Evolutionary conservation across 2,888 invertebrate species (phyloP).

Genomic region (Drosophila rellima): DNA sequence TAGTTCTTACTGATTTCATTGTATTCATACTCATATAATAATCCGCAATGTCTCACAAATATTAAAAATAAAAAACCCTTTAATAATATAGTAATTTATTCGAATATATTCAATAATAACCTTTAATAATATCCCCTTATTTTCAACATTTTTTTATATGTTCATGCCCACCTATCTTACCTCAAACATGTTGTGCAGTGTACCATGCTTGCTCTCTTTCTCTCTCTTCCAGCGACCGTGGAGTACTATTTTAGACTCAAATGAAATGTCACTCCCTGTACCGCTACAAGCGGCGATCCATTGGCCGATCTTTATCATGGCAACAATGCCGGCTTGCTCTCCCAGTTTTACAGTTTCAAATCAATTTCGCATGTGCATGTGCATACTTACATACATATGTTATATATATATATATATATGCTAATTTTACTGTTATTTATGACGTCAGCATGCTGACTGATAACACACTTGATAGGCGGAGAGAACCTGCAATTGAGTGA

Average conservation of each 20-base stretch:
- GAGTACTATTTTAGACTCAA: conserved; percentile 12
- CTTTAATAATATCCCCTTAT: not conserved
- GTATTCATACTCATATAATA: no score
- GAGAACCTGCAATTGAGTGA: conserved; percentile 23
- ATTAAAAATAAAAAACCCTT: no score
- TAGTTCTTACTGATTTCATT: no score
- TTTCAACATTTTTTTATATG: not conserved
- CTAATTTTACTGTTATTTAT: conserved; percentile 59
- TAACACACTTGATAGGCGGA: conserved; percentile 37
- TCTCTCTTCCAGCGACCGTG: conserved; percentile 4
- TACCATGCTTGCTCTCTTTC: conserved; percentile 4
- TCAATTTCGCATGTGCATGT: conserved; percentile 19
- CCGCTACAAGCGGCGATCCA: conserved; percentile 8
- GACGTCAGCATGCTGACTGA: conserved; percentile 60
- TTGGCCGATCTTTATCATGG: conserved; percentile 36
- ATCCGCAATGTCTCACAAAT: not conserved
- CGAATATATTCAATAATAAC: not conserved
- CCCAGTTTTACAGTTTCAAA: conserved; percentile 25
- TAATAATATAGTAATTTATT: no score
- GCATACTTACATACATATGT: conserved; percentile 26
- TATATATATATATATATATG: conserved; percentile 26
- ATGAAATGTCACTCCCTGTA: conserved; percentile 8
- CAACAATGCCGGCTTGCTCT: conserved; percentile 35
- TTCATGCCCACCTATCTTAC: not conserved
- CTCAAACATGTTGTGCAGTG: conserved; percentile 14